Evolutionary conservation across 1,140 invertebrate species (phyloP).

Genomic region (Trissolcus basalis): DNA sequence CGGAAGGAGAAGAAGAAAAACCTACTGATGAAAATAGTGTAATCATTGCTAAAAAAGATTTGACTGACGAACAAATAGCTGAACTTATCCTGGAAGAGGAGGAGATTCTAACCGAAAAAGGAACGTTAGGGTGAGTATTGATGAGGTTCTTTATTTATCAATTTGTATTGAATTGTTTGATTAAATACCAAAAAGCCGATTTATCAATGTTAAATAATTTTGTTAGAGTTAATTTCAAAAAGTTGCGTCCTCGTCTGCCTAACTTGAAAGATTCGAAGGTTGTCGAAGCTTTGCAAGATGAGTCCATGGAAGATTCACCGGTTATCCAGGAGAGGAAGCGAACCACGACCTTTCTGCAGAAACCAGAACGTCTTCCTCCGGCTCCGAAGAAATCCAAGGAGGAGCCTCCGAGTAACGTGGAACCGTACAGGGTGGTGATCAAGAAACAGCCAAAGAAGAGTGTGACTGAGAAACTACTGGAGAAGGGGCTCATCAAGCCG

Average conservation of each 20-base stretch:
- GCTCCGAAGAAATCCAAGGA: slow-evolving; percentile 68
- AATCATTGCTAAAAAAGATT: slow-evolving; percentile 68
- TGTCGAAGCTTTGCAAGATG: slow-evolving; percentile 79
- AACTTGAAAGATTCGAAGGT: slow-evolving; percentile 83
- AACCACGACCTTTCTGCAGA: slow-evolving; percentile 84
- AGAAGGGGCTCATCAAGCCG: slow-evolving; percentile 66
- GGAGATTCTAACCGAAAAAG: slow-evolving; percentile 80
- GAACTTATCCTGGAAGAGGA: slow-evolving; percentile 81
- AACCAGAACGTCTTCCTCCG: slow-evolving; percentile 80
- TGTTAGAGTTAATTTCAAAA: slow-evolving; percentile 81
- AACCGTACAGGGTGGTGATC: slow-evolving; percentile 75
- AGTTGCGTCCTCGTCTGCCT: slow-evolving; percentile 80
- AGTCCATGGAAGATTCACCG: slow-evolving; percentile 72
- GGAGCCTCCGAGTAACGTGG: slow-evolving; percentile 56
- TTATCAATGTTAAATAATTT: too few relatives aligned
- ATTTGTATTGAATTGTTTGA: too few relatives aligned
- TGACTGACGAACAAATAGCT: slow-evolving; percentile 82
- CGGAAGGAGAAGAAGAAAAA: slow-evolving; percentile 58
- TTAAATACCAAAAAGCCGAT: too few relatives aligned
- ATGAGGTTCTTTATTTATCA: too few relatives aligned
- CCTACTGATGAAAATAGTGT: slow-evolving; percentile 69
- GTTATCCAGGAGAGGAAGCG: slow-evolving; percentile 77
- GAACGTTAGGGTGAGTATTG: slow-evolving; percentile 79
- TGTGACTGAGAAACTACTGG: slow-evolving; percentile 68
- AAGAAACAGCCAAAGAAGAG: slow-evolving; percentile 74